A percentile compares a stretch with the other conserved stretches of the same genome.
phyloP scores from a whole-genome alignment of 64 coral and sea anemone genomes.

The Montipora foliosa region DNA sequence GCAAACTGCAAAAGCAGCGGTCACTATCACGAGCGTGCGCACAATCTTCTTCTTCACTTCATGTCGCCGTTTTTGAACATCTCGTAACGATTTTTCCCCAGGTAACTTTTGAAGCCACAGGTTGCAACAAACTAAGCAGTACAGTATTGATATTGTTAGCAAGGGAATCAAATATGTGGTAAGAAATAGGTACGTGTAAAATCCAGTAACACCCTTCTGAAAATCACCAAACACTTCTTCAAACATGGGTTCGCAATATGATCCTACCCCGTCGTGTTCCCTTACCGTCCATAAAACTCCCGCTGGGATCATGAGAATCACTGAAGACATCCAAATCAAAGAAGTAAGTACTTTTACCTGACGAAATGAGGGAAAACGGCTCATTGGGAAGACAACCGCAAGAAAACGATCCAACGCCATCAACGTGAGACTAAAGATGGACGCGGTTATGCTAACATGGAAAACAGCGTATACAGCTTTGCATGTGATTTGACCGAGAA shows the following conservation, averaged over 20 bases:
- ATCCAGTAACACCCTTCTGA: neutral
- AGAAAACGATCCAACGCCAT: conserved; percentile 4
- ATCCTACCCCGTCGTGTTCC: neutral
- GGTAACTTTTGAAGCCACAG: neutral
- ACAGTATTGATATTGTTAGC: neutral
- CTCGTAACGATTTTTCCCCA: neutral
- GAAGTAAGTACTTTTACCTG: too few species aligned
- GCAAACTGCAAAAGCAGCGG: conserved; percentile 47
- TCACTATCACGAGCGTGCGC: conserved; percentile 20
- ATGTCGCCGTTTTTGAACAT: neutral
- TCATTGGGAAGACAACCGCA: neutral
- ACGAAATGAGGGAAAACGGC: neutral
- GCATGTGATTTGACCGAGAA: neutral
- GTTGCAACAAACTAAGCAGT: neutral
- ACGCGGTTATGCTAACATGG: neutral
- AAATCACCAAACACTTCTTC: neutral
- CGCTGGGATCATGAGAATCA: neutral
- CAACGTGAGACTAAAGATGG: neutral
- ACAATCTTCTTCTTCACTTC: conserved; percentile 12
- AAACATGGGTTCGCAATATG: neutral
- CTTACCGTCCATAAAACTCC: neutral
- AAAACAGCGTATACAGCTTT: neutral
- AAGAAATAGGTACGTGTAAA: neutral
- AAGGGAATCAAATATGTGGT: neutral
- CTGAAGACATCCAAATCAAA: neutral